Evolutionary conservation across 1,140 invertebrate genomes (phyloP), one percentile per base, ranked within the genome.

Genomic region (Drosophila repleta): DNA sequence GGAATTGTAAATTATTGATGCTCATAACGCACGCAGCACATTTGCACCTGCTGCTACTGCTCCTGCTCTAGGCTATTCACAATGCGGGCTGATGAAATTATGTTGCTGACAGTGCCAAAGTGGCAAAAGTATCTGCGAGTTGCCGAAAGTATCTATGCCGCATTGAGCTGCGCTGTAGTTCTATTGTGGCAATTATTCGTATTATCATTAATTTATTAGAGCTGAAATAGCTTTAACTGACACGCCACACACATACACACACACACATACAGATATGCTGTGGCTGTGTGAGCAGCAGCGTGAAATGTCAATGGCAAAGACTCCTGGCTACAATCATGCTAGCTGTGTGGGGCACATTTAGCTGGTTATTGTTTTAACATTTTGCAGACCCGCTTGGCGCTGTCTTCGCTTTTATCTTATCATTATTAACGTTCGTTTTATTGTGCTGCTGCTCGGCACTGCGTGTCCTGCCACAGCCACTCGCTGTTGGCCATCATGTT

Each of bases 291-390:
- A n/a, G 8, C 18, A 46, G 11, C 39, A 46, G 43, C 10, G 20
- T 11, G 13, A 37, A 51, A 88, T 63, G 65, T 79, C 75, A 79
- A 83, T 83, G 79, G 39, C 48, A 72, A 57, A n/a, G n/a, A 64
- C 63, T 64, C 67, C 53, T 68, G 66, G 70, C 46, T 63, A 71
- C 72, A 66, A 77, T 76, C 56, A 61, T 78, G 65, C 37, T 65
- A 51, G 57, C 71, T 74, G 60, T 41, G 58, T 73, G 29, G 29
- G 41, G 66, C 75, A 75, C 79, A 88, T 88, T 88, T 88, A 83
- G 79, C 79, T 68, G 79, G 83, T 88, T 88, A 88, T 88, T 88
- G 83, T 88, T 88, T 88, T 88, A 88, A 88, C 83, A 88, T 88
- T 88, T 89, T 69, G 72, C 62, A 51, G 52, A 57, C 69, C 64